Evolutionary conservation across 23 tunicate species (phyloP), one percentile per base, ranked within the genome.

Genomic region (Corella eumyota): DNA sequence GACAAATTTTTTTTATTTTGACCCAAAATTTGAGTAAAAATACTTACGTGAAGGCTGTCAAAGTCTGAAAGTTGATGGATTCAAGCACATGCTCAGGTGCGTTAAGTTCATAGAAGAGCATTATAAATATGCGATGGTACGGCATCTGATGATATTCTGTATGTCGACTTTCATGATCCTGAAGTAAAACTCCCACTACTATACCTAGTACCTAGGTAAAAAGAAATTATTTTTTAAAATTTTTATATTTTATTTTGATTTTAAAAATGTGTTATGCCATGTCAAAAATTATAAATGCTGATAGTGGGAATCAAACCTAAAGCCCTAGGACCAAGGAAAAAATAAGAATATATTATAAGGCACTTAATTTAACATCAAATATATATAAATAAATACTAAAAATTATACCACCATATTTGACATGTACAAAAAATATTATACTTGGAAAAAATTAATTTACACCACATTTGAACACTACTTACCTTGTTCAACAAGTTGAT

Each of bases 101-200:
- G 56, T 74, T 85, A 11, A 93, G 73, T 59, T 93, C 95, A 53
- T 79, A 84, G 61, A 84, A 93, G 59, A 93, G 73, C 95, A 93
- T 93, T 64, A 84, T 84, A 78, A 93, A 78, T 23, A 93, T 84
- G 53, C 99, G 81, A 32, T 93, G 99, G 56, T 85, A 93, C 13
- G 99, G 99, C 99, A 93, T 93, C 66, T 93, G 99, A 34, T 93
- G 95, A 37, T 92, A 93, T 25, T 93, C 90, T 3, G 71, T 66
- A 38, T 68, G 74, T 23, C 84, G 66, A n/a, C 72, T 70, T 19
- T 81, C 91, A 32, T 93, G 99, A 47, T 93, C 95, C 30, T 93
- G 90, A 7, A 77, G 90, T 15, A 88, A 51, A 27, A 93, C 99
- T 1, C 99, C 99, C 36, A 93, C 82, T 11, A 93, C 91, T 34